Base-by-base conservation (phyloP, 1,140 invertebrate genomes). In the Drosophila insularis region DNA sequence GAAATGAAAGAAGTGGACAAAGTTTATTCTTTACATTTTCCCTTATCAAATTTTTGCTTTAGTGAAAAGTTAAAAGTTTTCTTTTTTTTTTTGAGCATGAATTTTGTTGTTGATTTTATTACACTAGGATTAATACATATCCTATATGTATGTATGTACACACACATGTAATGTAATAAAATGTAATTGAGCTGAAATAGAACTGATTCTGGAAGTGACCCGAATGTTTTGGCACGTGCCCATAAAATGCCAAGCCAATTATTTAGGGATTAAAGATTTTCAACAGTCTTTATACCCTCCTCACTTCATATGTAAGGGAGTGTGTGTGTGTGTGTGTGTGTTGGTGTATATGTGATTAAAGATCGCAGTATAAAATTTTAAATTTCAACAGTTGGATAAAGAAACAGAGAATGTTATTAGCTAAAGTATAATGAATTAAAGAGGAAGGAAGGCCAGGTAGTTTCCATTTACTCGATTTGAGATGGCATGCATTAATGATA, bases 81-180 rank as follows among this genome's bases (percentile, higher is more conserved):
- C 6, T 4, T 13, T 13, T 11, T 37, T 37, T 37, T n/a, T 10
- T 3, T 13, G 35, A 21, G 8, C 23, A 31, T 35, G 40, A 31
- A 53, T 55, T 40, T 27, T 32, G 32, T 35, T 64, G 54, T 56
- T 68, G 71, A 59, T 63, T 68, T 75, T 58, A 62, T 75, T 66
- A 75, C 65, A 46, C 53, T 31, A 75, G 68, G 43, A 75, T 63
- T 75, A 75, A 75, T 75, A 75, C 40, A 50, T 50, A 50, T 21
- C 11, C 2, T 11, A 11, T 4, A 50, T 58, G 31, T 75, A 50
- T 53, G 8, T 50, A 4, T 21, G 7, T 50, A 11, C 19, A 4
- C 11, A 14, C 8, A 21, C 43, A 50, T 50, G 64, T 59, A 68
- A 68, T 62, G 73, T 67, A 75, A 75, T 75, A 55, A 75, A 69